Evolutionary conservation across 1,140 invertebrate species (phyloP), one percentile per base, ranked within the genome.

Genomic region (Telenomus remus): DNA sequence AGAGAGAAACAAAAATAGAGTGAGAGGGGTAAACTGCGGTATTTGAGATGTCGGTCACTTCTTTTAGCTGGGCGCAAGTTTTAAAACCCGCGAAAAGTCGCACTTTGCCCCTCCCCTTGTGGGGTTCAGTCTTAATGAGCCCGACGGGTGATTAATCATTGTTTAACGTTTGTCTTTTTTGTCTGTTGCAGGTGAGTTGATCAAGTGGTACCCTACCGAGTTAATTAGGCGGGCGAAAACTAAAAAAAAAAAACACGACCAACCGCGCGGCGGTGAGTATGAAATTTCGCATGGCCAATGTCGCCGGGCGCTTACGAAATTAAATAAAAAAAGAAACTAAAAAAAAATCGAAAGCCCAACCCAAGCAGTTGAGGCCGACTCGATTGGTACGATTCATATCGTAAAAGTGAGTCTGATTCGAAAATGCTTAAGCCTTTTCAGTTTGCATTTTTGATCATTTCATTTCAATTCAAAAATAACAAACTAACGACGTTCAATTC

Each of bases 1-100:
- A 6, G 4, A 42, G 51, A 43, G 35, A 48, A 27, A 56, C 51
- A 46, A 46, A 53, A 39, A 33, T 68, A 56, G 56, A 63, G 59
- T 68, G 65, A 12, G 46, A 76, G 65, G 70, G 73, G 65, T 76
- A 65, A n/a, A 76, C 65, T 76, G 73, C 73, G 65, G 65, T 61
- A 76, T 70, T 76, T 70, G 11, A 50, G 65, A 76, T 76, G 48
- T 70, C 65, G 65, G 54, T 54, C 72, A 42, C 56, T 51, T 33
- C 50, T 48, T 27, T 27, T 27, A 1, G 19, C 19, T 6, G 6
- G 2, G 6, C 19, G 19, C 19, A 27, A 6, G 19, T 27, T n/a
- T n/a, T 27, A 27, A 27, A 27, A 27, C 19, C 19, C 19, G 19
- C 19, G 19, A 27, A 27, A 27, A 27, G 2, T 27, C 19, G 37